Conservation (phyloP, 2,888 invertebrate genomes). For the Heteromurus nitidus region DNA sequence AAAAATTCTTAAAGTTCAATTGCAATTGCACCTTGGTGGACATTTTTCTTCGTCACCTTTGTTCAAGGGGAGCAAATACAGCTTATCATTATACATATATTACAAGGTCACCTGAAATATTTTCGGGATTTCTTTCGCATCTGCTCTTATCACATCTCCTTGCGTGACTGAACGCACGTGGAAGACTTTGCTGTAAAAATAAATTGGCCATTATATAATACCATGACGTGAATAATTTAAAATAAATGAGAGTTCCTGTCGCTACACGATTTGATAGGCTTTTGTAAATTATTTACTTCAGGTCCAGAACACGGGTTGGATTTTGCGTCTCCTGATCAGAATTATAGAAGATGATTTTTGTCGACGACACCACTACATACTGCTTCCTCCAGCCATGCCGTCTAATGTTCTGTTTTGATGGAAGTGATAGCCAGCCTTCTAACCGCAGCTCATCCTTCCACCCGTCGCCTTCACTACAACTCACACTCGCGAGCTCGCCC, state of each 20-base stretch:
- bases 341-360: slow-evolving; percentile 98
- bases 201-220: too few relatives aligned
- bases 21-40: too few relatives aligned
- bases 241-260: too few relatives aligned
- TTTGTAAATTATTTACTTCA: too few relatives aligned
- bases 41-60: slow-evolving; percentile 46
- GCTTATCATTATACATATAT: slow-evolving; percentile 67
- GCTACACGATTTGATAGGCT: too few relatives aligned
- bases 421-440: slow-evolving; percentile 97
- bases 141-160: slow-evolving; percentile 98
- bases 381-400: slow-evolving; percentile 98
- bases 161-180: slow-evolving; percentile 99
- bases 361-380: slow-evolving; percentile 96
- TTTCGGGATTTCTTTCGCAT: slow-evolving; percentile 98
- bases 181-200: slow-evolving; percentile 95
- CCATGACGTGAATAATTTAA: too few relatives aligned
- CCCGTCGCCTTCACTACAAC: slow-evolving; percentile 72
- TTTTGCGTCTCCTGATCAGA: slow-evolving; percentile 95
- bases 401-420: slow-evolving; percentile 95
- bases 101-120: slow-evolving; percentile 91
- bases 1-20: too few relatives aligned
- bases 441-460: slow-evolving; percentile 81
- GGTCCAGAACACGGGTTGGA: slow-evolving; percentile 94
- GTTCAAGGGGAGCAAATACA: slow-evolving; percentile 69
- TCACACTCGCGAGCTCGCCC: slow-evolving; percentile 71